Conservation (phyloP, 2,113 vertebrate species). For the Oncorhynchus keta region DNA sequence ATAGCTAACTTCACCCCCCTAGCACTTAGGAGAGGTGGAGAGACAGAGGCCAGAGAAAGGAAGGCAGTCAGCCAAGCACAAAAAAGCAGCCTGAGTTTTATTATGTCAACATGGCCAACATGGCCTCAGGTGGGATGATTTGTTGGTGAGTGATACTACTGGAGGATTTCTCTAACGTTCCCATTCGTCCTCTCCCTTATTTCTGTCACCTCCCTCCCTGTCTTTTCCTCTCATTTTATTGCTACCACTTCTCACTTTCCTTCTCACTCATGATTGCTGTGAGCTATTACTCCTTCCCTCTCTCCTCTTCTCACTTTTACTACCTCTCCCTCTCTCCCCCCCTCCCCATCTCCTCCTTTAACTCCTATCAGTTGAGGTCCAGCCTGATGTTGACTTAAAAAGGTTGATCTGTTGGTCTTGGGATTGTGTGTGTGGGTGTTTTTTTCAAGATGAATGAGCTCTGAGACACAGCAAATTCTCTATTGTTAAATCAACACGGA, state of each 20-base stretch:
- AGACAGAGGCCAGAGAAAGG: not conserved
- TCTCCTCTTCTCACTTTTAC: not conserved
- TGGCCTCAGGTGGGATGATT: not conserved
- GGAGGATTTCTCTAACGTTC: not conserved
- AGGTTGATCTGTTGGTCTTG: not conserved
- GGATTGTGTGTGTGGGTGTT: not conserved
- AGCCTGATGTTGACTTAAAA: conserved; percentile 24
- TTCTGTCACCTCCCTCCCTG: not conserved
- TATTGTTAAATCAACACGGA: too few species aligned
- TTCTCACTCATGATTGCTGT: not conserved
- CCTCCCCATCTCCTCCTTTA: not conserved
- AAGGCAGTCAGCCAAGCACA: too few species aligned
- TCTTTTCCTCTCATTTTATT: not conserved
- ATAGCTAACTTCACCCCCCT: conserved; percentile 17
- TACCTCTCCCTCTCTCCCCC: not conserved
- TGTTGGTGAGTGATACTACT: not conserved
- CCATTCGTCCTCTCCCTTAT: not conserved
- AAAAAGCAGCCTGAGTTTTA: not conserved
- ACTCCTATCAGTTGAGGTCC: not conserved
- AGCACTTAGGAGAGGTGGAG: not conserved
- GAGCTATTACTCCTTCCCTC: not conserved
- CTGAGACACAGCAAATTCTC: not conserved
- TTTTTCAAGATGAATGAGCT: conserved; percentile 40
- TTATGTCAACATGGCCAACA: not conserved
- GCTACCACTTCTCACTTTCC: not conserved